These are phyloP conservation scores for Neogobius melanostomus DNA, from an alignment of 2,113 vertebrate genomes.

Conservation along the genomic window DNA sequence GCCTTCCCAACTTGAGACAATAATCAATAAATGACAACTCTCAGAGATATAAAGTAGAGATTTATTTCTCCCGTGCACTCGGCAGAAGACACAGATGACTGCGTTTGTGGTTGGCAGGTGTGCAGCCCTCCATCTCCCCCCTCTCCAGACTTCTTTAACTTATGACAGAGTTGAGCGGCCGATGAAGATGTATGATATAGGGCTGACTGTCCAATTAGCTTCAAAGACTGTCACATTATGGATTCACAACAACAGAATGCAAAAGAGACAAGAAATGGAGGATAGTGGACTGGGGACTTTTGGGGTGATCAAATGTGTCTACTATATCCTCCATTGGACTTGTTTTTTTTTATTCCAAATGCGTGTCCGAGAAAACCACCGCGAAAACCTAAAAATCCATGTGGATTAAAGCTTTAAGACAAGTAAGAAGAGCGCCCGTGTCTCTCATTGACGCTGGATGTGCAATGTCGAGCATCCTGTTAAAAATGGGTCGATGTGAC, in stretches of 20 bases:
- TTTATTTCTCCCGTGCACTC: not conserved
- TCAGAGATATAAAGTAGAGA: not conserved
- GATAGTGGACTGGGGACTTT: too few relatives aligned
- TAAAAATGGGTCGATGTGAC: not conserved
- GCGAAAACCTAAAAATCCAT: constrained; percentile 2
- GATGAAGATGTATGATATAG: constrained; percentile 9
- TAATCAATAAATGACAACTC: constrained; percentile 11
- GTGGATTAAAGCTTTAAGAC: not conserved
- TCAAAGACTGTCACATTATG: constrained; percentile 5
- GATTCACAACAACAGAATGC: not conserved
- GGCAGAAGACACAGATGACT: not conserved
- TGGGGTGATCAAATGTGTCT: too few relatives aligned
- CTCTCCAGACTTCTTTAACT: not conserved
- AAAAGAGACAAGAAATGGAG: not conserved
- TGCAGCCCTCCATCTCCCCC: not conserved
- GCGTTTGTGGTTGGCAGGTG: not conserved
- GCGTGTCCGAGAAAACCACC: not conserved
- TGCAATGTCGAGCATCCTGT: not conserved
- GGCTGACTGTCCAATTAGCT: not conserved
- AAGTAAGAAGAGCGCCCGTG: not conserved
- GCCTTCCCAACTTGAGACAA: constrained; percentile 2
- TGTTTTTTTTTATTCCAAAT: not conserved
- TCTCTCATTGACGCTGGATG: not conserved
- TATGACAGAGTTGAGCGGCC: constrained; percentile 4
- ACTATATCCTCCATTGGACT: not conserved